A percentile compares a stretch with the other conserved stretches of the same genome.
Evolutionary conservation across 2,888 invertebrate genomes (phyloP).

Genomic region (Lasioglossum leucozonium): DNA sequence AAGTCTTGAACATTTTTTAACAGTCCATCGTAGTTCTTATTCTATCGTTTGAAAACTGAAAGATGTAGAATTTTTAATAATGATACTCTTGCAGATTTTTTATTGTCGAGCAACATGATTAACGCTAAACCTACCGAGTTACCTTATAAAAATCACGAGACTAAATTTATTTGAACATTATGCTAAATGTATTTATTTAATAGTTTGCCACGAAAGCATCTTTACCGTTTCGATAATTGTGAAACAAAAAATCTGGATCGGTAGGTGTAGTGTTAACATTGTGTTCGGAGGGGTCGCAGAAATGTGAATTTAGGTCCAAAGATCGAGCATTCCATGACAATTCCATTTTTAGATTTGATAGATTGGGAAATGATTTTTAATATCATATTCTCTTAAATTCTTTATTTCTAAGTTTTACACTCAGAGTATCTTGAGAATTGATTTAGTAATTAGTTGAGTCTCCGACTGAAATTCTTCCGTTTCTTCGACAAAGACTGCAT

Average conservation of each 20-base stretch:
- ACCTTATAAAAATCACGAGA: too few species aligned
- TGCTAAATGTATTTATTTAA: too few species aligned
- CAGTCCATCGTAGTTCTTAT: not conserved
- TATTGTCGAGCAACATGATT: not conserved
- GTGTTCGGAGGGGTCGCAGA: not conserved
- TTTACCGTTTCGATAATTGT: too few species aligned
- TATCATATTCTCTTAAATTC: not conserved
- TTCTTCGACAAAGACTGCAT: not conserved
- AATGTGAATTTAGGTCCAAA: not conserved
- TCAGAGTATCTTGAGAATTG: not conserved
- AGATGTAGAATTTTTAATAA: not conserved
- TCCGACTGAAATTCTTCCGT: conserved; percentile 1
- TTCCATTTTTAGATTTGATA: not conserved
- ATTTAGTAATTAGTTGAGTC: not conserved
- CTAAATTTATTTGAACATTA: too few species aligned
- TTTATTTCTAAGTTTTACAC: not conserved
- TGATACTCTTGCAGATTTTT: not conserved
- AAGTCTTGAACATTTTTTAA: not conserved
- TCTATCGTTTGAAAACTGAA: not conserved
- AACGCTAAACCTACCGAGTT: too few species aligned
- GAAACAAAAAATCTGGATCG: too few species aligned
- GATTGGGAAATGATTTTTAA: not conserved
- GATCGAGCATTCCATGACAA: not conserved
- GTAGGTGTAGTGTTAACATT: too few species aligned
- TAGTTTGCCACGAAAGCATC: too few species aligned